Evolutionary conservation across 2,113 vertebrate genomes (phyloP).

Genomic region (Tamias sibiricus): DNA sequence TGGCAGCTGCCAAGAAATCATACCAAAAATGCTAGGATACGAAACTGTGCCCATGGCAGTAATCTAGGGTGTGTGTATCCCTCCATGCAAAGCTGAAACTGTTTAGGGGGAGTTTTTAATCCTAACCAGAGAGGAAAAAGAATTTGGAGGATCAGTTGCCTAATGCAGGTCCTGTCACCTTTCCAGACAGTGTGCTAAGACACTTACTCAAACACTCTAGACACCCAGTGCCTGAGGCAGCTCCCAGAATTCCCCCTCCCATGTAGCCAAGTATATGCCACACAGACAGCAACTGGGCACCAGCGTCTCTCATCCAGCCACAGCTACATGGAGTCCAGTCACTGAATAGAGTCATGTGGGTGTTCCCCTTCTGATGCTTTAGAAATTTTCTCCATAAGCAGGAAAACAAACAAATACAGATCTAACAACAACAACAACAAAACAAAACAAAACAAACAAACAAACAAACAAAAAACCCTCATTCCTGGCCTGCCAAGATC

Average conservation of each 20-base stretch:
- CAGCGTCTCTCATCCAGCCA: not conserved
- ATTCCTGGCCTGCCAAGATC: conserved; percentile 6
- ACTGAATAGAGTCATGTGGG: not conserved
- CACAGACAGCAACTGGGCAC: conserved; percentile 40
- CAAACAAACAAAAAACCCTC: not conserved
- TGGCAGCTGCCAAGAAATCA: conserved; percentile 61
- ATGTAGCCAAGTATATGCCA: conserved; percentile 68
- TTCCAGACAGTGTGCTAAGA: conserved; percentile 64
- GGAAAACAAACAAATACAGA: conserved; percentile 40
- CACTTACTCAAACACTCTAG: conserved; percentile 60
- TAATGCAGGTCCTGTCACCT: conserved; percentile 58
- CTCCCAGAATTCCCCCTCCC: conserved; percentile 44
- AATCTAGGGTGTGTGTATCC: not conserved
- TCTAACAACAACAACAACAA: not conserved
- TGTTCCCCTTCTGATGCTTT: not conserved
- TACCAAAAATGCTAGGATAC: conserved; percentile 39
- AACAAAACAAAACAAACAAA: too few species aligned
- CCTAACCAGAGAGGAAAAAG: conserved; percentile 51
- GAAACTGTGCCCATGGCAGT: conserved; percentile 62
- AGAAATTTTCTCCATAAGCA: conserved; percentile 50
- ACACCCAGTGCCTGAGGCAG: conserved; percentile 57
- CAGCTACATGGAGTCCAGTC: not conserved
- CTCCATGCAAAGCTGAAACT: conserved; percentile 55
- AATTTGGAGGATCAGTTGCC: conserved; percentile 65
- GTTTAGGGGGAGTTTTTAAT: conserved; percentile 51